Conservation (phyloP, 2,888 invertebrate species). For the Cryptops parisi region DNA sequence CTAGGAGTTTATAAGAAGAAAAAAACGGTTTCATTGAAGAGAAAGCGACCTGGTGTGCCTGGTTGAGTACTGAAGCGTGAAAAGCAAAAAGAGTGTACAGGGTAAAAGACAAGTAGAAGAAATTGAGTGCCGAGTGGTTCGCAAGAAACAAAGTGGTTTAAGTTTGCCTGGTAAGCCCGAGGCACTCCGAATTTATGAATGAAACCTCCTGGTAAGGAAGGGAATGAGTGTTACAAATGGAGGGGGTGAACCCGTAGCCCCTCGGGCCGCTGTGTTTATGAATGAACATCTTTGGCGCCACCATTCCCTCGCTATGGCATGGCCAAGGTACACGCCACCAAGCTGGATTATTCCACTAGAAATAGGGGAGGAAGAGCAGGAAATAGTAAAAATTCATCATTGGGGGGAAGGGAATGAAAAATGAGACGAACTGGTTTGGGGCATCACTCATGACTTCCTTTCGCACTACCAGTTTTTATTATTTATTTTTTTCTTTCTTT, state of each 20-base stretch:
- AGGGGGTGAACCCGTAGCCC: not conserved
- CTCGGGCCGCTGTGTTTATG: not conserved
- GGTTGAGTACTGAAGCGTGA: no score
- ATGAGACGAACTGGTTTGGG: not conserved
- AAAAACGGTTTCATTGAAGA: no score
- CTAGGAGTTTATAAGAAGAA: no score
- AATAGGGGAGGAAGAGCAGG: not conserved
- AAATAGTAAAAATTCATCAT: no score
- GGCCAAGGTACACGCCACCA: not conserved
- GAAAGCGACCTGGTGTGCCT: no score
- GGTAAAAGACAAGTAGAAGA: no score
- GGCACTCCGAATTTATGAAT: conserved; percentile 9
- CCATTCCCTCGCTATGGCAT: not conserved
- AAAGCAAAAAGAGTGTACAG: no score
- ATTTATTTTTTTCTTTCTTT: no score
- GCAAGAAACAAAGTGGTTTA: not conserved
- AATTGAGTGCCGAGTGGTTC: no score
- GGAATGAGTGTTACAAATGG: no score
- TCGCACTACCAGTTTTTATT: no score
- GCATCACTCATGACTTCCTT: not conserved
- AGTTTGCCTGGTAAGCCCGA: not conserved
- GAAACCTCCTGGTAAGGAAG: not conserved
- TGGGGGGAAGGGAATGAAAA: conserved; percentile 5
- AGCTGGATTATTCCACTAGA: not conserved
- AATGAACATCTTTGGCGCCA: not conserved